Conservation (phyloP, 2,113 vertebrate species). For the Archocentrus centrarchus region DNA sequence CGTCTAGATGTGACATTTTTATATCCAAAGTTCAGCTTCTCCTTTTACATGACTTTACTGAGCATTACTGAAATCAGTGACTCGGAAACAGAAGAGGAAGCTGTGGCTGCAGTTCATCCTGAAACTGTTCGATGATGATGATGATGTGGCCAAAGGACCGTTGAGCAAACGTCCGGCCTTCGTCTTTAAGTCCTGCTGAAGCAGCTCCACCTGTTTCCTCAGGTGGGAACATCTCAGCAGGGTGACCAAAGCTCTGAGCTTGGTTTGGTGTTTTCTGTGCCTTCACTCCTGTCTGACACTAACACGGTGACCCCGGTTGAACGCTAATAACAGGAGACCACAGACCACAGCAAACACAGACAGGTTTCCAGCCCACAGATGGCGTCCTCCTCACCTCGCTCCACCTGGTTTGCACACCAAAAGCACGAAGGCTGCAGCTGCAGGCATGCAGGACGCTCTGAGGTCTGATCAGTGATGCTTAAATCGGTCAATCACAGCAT, state of each 20-base stretch:
- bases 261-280: fast-evolving
- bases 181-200: no score
- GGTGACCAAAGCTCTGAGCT: neutral
- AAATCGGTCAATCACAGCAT: neutral
- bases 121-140: no score
- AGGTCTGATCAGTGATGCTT: neutral
- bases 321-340: neutral
- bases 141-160: no score
- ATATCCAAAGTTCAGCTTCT: no score
- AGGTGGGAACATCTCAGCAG: neutral
- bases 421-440: neutral
- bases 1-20: no score
- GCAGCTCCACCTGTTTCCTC: neutral
- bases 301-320: neutral
- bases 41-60: fast-evolving
- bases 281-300: neutral
- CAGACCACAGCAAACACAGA: neutral
- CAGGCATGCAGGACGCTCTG: neutral
- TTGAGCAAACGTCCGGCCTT: no score
- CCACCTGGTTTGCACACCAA: neutral
- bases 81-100: neutral
- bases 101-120: neutral
- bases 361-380: neutral
- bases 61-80: fast-evolving
- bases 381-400: neutral